Conservation (phyloP, 2,797 vertebrate genomes). For the Enteromius thamalakanensis region DNA sequence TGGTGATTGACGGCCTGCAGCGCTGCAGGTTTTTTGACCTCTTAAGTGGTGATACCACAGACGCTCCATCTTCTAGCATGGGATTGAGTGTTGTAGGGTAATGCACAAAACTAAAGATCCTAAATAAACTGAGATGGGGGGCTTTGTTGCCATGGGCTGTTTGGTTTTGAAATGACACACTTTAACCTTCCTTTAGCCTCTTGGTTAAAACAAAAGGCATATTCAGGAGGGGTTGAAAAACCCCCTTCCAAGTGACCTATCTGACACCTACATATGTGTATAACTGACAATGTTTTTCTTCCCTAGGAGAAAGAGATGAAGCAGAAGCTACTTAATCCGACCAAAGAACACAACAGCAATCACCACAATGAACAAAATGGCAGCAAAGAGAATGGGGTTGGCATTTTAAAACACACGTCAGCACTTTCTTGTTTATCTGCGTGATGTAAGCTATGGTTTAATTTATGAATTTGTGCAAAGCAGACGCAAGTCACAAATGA, state of each 20-base stretch:
- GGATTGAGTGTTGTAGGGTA: constrained; percentile 55
- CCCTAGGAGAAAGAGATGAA: constrained; percentile 86
- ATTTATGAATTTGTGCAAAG: constrained; percentile 2
- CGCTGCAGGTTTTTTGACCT: constrained; percentile 68
- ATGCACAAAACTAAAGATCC: constrained; percentile 38
- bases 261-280: constrained; percentile 22
- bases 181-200: not conserved
- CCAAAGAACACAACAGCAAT: constrained; percentile 75
- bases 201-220: constrained; percentile 16
- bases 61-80: constrained; percentile 58
- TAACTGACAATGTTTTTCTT: constrained; percentile 27
- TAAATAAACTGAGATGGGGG: constrained; percentile 10
- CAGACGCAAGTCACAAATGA: constrained; percentile 66
- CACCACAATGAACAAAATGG: constrained; percentile 75
- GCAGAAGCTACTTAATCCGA: constrained; percentile 81
- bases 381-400: constrained; percentile 79
- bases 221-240: constrained; percentile 14
- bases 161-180: constrained; percentile 1
- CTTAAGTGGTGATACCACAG: constrained; percentile 69
- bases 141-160: constrained; percentile 14
- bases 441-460: constrained; percentile 39
- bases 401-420: constrained; percentile 19
- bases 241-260: constrained; percentile 24
- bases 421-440: not conserved
- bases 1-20: constrained; percentile 74